A percentile compares a stretch with the other conserved stretches of the same genome.
Evolutionary conservation across 2,797 vertebrate genomes (phyloP).

Genomic region (Sebastes cheni): DNA sequence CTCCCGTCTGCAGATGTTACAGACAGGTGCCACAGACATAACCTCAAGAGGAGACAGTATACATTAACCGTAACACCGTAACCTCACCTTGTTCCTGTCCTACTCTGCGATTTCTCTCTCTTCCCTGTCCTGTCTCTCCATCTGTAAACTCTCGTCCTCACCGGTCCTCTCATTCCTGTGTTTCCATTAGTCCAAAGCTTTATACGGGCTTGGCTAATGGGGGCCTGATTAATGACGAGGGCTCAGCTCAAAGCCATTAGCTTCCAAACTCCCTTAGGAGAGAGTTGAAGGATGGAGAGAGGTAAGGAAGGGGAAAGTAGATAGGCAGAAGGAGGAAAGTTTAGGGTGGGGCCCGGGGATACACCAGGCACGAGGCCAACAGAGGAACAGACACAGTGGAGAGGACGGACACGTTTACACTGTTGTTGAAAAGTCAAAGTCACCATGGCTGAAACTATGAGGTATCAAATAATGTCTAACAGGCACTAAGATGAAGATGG

Average conservation of each 20-base stretch:
- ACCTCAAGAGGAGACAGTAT: not conserved
- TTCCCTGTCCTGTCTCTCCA: slow-evolving; percentile 4
- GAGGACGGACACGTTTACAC: slow-evolving; percentile 4
- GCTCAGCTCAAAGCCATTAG: slow-evolving; percentile 69
- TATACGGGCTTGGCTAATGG: slow-evolving; percentile 64
- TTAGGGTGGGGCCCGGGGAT: slow-evolving; percentile 2
- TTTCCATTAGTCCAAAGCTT: slow-evolving; percentile 66
- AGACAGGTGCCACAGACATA: not conserved
- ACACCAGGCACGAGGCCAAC: slow-evolving; percentile 23
- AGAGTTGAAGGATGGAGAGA: slow-evolving; percentile 38
- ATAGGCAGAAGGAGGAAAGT: not conserved
- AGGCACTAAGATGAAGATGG: slow-evolving; percentile 23
- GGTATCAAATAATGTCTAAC: slow-evolving; percentile 39
- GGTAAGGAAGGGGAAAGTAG: not conserved
- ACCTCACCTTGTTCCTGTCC: not conserved
- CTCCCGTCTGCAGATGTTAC: not conserved
- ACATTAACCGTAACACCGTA: not conserved
- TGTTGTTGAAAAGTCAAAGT: slow-evolving; percentile 20
- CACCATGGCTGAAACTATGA: slow-evolving; percentile 21
- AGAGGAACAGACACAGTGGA: not conserved
- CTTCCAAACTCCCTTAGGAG: slow-evolving; percentile 47
- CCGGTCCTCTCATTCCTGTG: slow-evolving; percentile 13
- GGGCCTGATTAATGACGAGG: slow-evolving; percentile 70
- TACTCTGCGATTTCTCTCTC: not conserved
- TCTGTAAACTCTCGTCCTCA: slow-evolving; percentile 17